Evolutionary conservation across 1,140 invertebrate species (phyloP), one percentile per base, ranked within the genome.

Genomic region (Maniola jurtina): DNA sequence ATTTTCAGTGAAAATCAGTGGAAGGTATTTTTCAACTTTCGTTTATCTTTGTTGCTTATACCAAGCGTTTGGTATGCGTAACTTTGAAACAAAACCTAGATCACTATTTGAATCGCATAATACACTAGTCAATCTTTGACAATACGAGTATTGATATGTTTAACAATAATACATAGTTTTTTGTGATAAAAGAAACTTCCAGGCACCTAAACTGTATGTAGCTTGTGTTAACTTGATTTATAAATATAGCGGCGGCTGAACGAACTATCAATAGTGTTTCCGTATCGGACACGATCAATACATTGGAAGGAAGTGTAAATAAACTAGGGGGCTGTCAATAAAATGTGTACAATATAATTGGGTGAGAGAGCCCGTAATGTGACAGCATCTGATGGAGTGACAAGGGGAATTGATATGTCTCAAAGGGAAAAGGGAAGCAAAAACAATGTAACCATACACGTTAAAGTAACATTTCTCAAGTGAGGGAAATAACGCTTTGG

Each of bases 381-480:
- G 63, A 64, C 63, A 64, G 15, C 34, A 38, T 42, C 52, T 64
- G 40, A 64, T 40, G 61, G 33, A 35, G 25, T 64, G 61, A 55
- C 38, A 14, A 42, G 50, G 36, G 61, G 50, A 15, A 34, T n/a
- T 48, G 15, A 45, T n/a, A 25, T 61, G 45, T 40, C 16, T 15
- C 40, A 34, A 60, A 15, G 15, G 40, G 33, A 52, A 52, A 52
- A 16, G 48, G 48, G 48, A 52, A 15, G 10, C 48, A 52, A 52
- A 25, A 16, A 25, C 48, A 52, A 9, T 52, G 48, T 52, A 16
- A 52, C 48, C 48, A 11, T 52, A 52, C 7, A 52, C 48, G 48
- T 52, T 52, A 13, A 52, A 52, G 14, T 9, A 52, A 11, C 5
- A 6, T 11, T 45, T 11, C 42, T 8, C 9, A 45, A 45, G 42